Evolutionary conservation across 2,888 invertebrate genomes (phyloP).

Genomic region (Tipula vernalis): DNA sequence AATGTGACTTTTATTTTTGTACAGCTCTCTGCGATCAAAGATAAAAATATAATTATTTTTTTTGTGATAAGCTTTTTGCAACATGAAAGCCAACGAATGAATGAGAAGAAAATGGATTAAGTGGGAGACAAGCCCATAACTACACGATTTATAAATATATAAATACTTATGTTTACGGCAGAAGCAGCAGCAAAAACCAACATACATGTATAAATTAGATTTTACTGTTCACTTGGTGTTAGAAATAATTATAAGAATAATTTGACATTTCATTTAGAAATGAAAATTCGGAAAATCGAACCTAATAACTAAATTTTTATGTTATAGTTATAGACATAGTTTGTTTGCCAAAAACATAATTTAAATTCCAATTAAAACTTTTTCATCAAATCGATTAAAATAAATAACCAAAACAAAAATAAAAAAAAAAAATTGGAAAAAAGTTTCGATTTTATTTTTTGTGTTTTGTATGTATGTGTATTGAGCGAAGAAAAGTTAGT

Average conservation of each 20-base stretch:
- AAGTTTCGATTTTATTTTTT: neutral
- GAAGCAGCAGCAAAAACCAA: neutral
- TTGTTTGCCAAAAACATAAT: neutral
- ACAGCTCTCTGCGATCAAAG: neutral
- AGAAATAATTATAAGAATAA: neutral
- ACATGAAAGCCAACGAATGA: neutral
- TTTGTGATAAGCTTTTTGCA: neutral
- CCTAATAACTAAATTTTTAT: neutral
- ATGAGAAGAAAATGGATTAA: neutral
- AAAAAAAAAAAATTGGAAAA: neutral
- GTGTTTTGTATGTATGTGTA: neutral
- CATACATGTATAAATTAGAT: neutral
- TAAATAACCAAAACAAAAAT: neutral
- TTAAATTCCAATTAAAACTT: neutral
- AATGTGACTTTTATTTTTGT: neutral
- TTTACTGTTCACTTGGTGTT: neutral
- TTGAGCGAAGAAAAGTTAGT: neutral
- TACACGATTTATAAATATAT: neutral
- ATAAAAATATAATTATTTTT: neutral
- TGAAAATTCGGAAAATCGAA: neutral
- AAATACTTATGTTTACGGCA: neutral
- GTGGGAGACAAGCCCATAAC: neutral
- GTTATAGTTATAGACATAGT: neutral
- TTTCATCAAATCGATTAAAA: neutral
- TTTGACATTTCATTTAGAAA: neutral